These are phyloP conservation scores for Aselliscus stoliczkanus DNA, from an alignment of 2,797 vertebrate species.

Conservation along the genomic window DNA sequence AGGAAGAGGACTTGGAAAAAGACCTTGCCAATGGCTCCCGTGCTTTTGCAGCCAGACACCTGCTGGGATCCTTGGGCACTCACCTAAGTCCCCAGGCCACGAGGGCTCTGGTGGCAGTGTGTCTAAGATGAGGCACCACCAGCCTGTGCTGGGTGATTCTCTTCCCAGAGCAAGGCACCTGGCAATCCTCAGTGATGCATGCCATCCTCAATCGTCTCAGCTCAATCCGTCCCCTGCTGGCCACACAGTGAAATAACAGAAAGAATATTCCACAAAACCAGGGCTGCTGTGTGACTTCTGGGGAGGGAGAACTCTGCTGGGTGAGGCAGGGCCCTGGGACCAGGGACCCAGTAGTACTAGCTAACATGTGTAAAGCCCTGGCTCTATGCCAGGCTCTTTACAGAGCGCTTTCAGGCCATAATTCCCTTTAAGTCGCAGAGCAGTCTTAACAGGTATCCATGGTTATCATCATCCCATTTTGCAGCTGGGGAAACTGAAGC, in stretches of 20 bases:
- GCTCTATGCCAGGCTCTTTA: not conserved
- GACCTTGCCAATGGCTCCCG: not conserved
- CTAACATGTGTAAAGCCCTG: not conserved
- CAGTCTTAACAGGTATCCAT: not conserved
- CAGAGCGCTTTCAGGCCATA: not conserved
- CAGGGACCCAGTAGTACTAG: not conserved
- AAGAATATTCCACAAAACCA: accelerated
- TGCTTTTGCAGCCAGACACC: not conserved
- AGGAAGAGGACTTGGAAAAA: not conserved
- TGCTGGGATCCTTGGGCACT: accelerated
- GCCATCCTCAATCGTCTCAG: not conserved
- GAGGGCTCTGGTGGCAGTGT: not conserved
- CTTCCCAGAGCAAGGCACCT: not conserved
- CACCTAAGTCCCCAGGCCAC: accelerated
- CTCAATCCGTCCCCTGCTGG: not conserved
- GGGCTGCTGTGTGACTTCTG: not conserved
- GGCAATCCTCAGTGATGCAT: not conserved
- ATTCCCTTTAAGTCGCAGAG: not conserved
- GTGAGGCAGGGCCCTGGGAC: not conserved
- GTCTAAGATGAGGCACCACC: not conserved
- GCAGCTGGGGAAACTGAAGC: not conserved
- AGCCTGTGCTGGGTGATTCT: not conserved
- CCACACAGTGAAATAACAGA: not conserved
- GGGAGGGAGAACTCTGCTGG: not conserved
- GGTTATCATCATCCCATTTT: not conserved